Conservation (phyloP, 2,113 vertebrate species). For the Mionectes macconnelli region DNA sequence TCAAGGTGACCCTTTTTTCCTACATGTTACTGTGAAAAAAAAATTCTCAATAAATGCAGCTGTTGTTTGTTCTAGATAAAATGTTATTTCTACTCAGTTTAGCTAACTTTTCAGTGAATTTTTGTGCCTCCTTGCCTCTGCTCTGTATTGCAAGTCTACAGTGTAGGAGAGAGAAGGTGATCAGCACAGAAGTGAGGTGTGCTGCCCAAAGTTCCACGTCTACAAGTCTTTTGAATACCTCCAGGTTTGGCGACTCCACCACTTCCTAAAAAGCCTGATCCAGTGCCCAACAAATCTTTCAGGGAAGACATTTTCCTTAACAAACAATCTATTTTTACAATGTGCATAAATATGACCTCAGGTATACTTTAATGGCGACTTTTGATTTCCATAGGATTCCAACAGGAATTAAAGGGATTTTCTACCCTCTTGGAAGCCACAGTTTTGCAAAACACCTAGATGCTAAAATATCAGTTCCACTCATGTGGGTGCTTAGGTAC, state of each 20-base stretch:
- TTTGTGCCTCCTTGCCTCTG: not conserved
- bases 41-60: not conserved
- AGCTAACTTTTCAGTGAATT: not conserved
- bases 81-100: not conserved
- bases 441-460: not conserved
- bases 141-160: not conserved
- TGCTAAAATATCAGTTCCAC: not conserved
- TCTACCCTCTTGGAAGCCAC: not conserved
- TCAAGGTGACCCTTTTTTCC: not conserved
- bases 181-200: fast-evolving
- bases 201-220: not conserved
- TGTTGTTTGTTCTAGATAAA: not conserved
- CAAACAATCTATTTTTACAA: not conserved
- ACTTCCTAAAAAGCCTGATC: not conserved
- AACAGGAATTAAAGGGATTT: not conserved
- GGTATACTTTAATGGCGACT: not conserved
- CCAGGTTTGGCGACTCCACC: not conserved
- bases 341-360: not conserved
- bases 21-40: not conserved
- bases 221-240: not conserved
- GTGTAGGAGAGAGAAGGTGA: fast-evolving
- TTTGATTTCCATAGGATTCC: not conserved
- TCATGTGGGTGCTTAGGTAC: fast-evolving
- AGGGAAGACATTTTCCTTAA: not conserved
- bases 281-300: not conserved